phyloP scores from a whole-genome alignment of 2,888 invertebrate species.

The Alloscopus bannaensis region DNA sequence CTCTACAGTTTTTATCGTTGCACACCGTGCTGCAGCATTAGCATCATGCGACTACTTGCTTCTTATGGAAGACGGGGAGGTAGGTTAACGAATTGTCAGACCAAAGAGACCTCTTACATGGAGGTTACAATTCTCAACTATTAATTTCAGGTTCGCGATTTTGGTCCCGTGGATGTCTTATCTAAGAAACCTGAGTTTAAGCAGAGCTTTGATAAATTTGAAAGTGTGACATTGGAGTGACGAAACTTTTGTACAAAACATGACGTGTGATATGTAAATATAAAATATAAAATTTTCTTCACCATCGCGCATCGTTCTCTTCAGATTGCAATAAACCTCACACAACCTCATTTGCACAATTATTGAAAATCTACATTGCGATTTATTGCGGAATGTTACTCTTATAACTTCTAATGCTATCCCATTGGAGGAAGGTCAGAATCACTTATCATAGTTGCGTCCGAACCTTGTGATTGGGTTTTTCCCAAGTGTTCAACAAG shows the following conservation, averaged over 20 bases:
- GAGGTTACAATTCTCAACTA: conserved; percentile 1
- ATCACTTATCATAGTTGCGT: no score
- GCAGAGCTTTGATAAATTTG: conserved; percentile 71
- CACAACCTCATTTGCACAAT: no score
- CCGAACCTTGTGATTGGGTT: no score
- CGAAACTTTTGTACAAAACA: not conserved
- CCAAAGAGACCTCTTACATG: not conserved
- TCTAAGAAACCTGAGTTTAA: conserved; percentile 69
- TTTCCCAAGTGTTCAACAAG: no score
- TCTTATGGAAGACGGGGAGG: conserved; percentile 71
- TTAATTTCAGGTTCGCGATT: conserved; percentile 66
- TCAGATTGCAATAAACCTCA: not conserved
- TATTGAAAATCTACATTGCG: no score
- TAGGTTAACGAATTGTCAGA: conserved; percentile 11
- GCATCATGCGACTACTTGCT: conserved; percentile 70
- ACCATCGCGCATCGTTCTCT: no score
- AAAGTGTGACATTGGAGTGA: conserved; percentile 58
- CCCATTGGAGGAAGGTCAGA: no score
- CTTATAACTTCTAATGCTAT: no score
- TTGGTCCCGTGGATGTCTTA: conserved; percentile 67
- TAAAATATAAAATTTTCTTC: no score
- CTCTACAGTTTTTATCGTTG: conserved; percentile 71
- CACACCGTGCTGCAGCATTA: conserved; percentile 70
- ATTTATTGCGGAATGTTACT: no score
- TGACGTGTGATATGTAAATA: no score